These are phyloP conservation scores for Sinocyclocheilus anophthalmus DNA, from an alignment of 2,113 vertebrate genomes.

Conservation along the genomic window DNA sequence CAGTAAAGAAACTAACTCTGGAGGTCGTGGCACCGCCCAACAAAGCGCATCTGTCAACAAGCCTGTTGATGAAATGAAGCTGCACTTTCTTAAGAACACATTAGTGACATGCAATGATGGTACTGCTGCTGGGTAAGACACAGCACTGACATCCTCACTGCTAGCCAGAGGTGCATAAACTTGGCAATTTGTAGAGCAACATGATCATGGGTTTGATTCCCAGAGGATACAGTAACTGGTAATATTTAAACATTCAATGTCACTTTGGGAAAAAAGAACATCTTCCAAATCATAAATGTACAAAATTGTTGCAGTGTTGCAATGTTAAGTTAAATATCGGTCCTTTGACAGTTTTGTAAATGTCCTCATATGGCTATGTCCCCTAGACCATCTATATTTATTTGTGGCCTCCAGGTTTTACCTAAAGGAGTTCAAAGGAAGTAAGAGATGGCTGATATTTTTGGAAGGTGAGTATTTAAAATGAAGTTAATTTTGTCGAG, in stretches of 20 bases:
- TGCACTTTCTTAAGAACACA: constrained; percentile 75
- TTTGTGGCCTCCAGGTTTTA: constrained; percentile 73
- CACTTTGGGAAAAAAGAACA: not conserved
- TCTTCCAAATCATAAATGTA: not conserved
- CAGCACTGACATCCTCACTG: not conserved
- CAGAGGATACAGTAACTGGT: not conserved
- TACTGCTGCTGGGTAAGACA: constrained; percentile 73
- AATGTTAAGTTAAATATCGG: no score
- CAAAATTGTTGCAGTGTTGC: not conserved
- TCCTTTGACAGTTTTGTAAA: constrained; percentile 7
- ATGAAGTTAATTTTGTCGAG: constrained; percentile 67
- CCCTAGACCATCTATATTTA: constrained; percentile 52
- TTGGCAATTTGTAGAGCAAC: not conserved
- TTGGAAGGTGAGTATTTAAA: constrained; percentile 79
- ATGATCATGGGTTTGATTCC: not conserved
- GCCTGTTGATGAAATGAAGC: constrained; percentile 74
- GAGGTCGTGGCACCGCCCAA: constrained; percentile 54
- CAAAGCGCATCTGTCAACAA: constrained; percentile 55
- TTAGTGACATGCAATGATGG: constrained; percentile 74
- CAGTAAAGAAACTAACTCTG: constrained; percentile 55
- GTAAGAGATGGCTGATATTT: constrained; percentile 78
- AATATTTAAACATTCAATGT: not conserved
- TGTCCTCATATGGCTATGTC: constrained; percentile 47
- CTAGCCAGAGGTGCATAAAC: not conserved
- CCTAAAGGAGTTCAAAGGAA: constrained; percentile 79